Base-by-base conservation (phyloP, 2,888 invertebrate species). In the Coremacera marginata region DNA sequence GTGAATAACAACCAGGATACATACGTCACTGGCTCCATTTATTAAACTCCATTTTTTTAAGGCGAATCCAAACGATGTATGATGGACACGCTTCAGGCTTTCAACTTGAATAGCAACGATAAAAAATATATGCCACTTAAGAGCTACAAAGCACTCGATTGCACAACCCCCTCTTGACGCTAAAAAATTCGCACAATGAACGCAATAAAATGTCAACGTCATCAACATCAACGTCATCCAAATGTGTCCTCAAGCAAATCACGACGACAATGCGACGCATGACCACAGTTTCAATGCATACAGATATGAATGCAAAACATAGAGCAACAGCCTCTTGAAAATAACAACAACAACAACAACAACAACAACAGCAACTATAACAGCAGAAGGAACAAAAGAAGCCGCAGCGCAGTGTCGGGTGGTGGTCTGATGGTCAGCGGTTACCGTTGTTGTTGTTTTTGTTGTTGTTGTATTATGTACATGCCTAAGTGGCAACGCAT, bases 121-220 rank as follows among this genome's bases (percentile, higher is more conserved):
- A n/a, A n/a, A n/a, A n/a, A n/a, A 44, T 44, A 11, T 11, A 44
- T 44, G 44, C 27, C 60, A 60, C 27, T 9, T 11, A 11, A 27
- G 27, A 25, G 60, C 60, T 27, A 7, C 11, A 44, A 14, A 60
- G 27, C 60, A 60, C 60, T 60, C 16, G 27, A 25, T 27, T 60
- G 60, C 25, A 60, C 60, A 60, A 60, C 60, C 60, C 60, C 60
- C 27, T 22, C 27, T 25, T 60, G 60, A 60, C 25, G 27, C 14
- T 22, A 27, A 27, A 11, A n/a, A n/a, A 44, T 34, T 19, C 19
- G 11, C 22, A 55, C 70, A n/a, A 70, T 8, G 27, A 55, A 34
- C 71, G 62, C 62, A 72, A 62, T 72, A 49, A 72, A 72, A 72
- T 62, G 72, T 74, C 74, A 74, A 65, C 63, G 34, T n/a, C 55